Evolutionary conservation across 2,113 vertebrate species (phyloP), one percentile per base, ranked within the genome.

Genomic region (Callopanchax toddi): DNA sequence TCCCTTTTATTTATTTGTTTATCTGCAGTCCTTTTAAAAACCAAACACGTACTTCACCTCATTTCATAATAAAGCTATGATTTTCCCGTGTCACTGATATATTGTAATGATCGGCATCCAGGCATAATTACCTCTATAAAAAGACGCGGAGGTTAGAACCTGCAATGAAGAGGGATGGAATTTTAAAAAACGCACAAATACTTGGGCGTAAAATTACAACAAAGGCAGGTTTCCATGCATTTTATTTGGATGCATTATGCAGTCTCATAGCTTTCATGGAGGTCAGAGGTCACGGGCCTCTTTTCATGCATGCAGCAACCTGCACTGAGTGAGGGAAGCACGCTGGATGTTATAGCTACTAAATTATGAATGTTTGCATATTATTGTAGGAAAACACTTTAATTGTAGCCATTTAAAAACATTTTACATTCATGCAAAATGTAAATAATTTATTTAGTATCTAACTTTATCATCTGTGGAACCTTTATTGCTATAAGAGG

Each of bases 251-350:
- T 64, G 52, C 67, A 45, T 18, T 42, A 29, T 18, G 36, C 16
- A 1, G 1, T 53, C 40, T 50, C 43, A 11, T 11, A 0, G 1
- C 55, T 72, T 52, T 79, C 36, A 56, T 18, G 60, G 46, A 58
- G 45, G 22, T 5, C 34, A 61, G n/a, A 7, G 17, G 42, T 9
- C 51, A 21, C 4, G 2, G 42, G 22, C 17, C 34, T 65, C 44
- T 57, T 64, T 76, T 71, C 52, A 76, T 61, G 62, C 46, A 61
- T 55, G 37, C 46, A 62, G 20, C 63, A 46, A 74, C 40, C 48
- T 34, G 5, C 65, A 62, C 43, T 62, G 39, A 57, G 9, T 37
- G 22, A 75, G 44, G 18, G 39, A 34, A 21, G 34, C 36, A 32
- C 1, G 0, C 48, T 16, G 34, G 11, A 53, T 26, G 36, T 5